Base-by-base conservation (phyloP, 2,113 vertebrate genomes). In the Sporophila hypoxantha region DNA sequence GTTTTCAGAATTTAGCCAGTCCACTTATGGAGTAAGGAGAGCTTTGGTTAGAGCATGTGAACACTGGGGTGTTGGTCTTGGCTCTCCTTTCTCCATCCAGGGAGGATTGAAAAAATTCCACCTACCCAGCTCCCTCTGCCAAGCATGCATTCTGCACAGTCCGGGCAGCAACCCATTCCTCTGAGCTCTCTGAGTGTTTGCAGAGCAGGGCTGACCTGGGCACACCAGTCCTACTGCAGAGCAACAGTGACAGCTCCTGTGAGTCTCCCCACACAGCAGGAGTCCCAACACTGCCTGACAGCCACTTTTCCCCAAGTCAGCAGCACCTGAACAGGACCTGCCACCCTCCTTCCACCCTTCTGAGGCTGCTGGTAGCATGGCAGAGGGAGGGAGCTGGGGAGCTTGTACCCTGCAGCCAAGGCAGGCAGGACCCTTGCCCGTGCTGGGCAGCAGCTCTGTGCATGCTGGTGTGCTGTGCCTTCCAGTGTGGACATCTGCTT, bases 351-450 rank as follows among this genome's bases (percentile, higher is more conserved):
- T n/a, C 47, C 67, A 25, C 6, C 23, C 4, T 4, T 25, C 65
- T 10, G 36, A 42, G 64, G 29, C 68, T 67, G 49, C 55, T 0
- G 0, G 8, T 17, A 8, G 15, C 5, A 1, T 6, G 19, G 50
- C 34, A 41, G 60, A 42, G 46, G 21, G 6, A 6, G 32, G 67
- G 29, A 77, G 32, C 69, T 37, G 75, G 46, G 18, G 23, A 71
- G 75, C 53, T 64, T 1, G 0, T 15, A 23, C 4, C 39, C 55
- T 21, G 75, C 46, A 61, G 65, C 37, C 3, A 1, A 7, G 8
- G 32, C 25, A 12, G 55, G 61, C 47, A 49, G 67, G 32, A 50
- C 18, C 83, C 76, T 65, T 55, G 70, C 53, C 67, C 0, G 0
- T 14, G 49, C 32, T 10, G 8, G 37, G 20, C 41, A 79, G 70